Evolutionary conservation across 2,113 vertebrate species (phyloP), one percentile per base, ranked within the genome.

Genomic region (Nannospalax galili): DNA sequence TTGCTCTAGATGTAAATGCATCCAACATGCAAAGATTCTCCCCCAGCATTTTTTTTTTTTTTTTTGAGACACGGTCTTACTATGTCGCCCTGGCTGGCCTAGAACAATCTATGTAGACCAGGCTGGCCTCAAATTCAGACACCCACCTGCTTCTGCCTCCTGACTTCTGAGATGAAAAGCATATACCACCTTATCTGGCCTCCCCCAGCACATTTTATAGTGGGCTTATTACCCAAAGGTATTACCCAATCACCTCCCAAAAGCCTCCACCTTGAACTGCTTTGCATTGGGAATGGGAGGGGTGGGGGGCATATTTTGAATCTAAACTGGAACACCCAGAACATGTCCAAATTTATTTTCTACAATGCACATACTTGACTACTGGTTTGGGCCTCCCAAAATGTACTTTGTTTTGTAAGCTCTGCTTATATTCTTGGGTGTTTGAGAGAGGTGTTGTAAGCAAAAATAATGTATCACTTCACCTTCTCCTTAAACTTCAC

Each of bases 271-370:
- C 72, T 74, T 40, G 26, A 20, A 42, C 6, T 52, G 74, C 45
- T 26, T 37, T 45, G 17, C 16, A 32, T 16, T 74, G 28, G 28
- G 14, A 70, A 72, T 30, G 9, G 48, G 20, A 35, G 40, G 22
- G 1, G n/a, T n/a, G 0, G 7, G 45, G 85, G 28, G 11, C 7
- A 15, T 37, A 9, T 26, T 75, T 32, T 56, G 30, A 73, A 62
- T 17, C 45, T 72, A 56, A 85, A 35, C 15, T 14, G n/a, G 67
- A 37, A 58, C 69, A 22, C 3, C 30, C 26, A 42, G 10, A 20
- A 35, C 16, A 48, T 92, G 87, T 28, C 81, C 78, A 35, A 92
- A 88, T 81, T 86, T 84, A 37, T n/a, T 92, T n/a, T 22, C 32
- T 65, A 19, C 52, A 91, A 42, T n/a, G 80, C 22, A 56, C 60